A percentile compares a stretch with the other conserved stretches of the same genome.
phyloP scores from a whole-genome alignment of 2,797 vertebrate species.

The Anas capensis region DNA sequence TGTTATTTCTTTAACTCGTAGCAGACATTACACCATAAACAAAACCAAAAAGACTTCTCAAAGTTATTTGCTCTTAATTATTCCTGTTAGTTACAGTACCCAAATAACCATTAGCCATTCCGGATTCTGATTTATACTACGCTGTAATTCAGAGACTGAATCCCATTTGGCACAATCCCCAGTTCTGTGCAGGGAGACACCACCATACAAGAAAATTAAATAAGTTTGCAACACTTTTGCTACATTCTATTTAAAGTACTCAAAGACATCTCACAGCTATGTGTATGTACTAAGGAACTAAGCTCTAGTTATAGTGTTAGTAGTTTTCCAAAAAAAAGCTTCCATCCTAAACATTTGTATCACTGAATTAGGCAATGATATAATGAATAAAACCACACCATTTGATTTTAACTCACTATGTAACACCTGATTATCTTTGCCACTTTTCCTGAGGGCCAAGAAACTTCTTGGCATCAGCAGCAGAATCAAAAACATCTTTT shows the following conservation, averaged over 20 bases:
- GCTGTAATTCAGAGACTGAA: background rate
- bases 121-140: background rate
- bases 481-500: background rate
- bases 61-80: constrained; percentile 3
- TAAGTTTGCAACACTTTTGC: background rate
- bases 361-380: background rate
- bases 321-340: background rate
- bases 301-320: background rate
- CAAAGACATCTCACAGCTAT: background rate
- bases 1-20: background rate
- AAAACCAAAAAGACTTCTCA: background rate
- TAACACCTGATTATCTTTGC: background rate
- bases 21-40: background rate
- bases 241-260: background rate
- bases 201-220: background rate
- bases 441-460: background rate
- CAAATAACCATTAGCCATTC: background rate
- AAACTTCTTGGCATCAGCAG: background rate
- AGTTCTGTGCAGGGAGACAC: background rate
- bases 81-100: background rate
- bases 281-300: background rate
- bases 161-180: background rate
- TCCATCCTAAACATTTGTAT: background rate
- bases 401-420: background rate
- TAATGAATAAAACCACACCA: background rate